Base-by-base conservation (phyloP, 2,888 invertebrate genomes). In the Napeogenes inachia region DNA sequence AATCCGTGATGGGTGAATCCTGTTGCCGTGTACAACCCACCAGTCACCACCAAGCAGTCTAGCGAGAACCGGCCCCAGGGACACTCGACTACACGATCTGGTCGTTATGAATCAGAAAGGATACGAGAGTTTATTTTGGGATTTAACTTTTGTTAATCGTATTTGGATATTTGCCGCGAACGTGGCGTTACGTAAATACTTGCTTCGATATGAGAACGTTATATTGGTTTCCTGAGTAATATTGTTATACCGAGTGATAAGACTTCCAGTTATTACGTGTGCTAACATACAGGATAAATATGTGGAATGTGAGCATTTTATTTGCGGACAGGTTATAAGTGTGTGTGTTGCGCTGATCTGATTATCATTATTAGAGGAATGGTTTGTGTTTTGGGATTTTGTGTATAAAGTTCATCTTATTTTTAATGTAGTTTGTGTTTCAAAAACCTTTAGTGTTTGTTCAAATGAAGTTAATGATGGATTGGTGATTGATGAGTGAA, bases 91-190 rank as follows among this genome's bases (percentile, higher is more conserved):
- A 72, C 73, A 69, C 68, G 69, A 68, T 70, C 71, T 74, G 73
- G 74, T 78, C 75, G 71, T 77, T 72, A 73, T 70, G 73, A 75
- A 75, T 74, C 75, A 72, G 68, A 78, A 81, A 83, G 80, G 82
- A 81, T 82, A 77, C 75, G 71, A 69, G 72, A 68, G 81, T 78
- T 83, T 88, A 88, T 89, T 89, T 87, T 77, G 72, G 78, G 82
- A 79, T 64, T 63, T 68, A 73, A 75, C 70, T 84, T 81, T 79
- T 81, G 80, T 82, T 82, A 68, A 75, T 82, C 79, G 73, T 68
- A 78, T 87, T 84, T 74, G 77, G 73, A 79, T 79, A 76, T 72
- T 75, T 73, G 73, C 73, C 70, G 72, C 72, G 71, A 73, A 72
- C 75, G 76, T 73, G 70, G 47, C 54, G 75, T 87, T 86, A 85